Base-by-base conservation (phyloP, 2,888 invertebrate genomes). In the Hyposoter didymator region DNA sequence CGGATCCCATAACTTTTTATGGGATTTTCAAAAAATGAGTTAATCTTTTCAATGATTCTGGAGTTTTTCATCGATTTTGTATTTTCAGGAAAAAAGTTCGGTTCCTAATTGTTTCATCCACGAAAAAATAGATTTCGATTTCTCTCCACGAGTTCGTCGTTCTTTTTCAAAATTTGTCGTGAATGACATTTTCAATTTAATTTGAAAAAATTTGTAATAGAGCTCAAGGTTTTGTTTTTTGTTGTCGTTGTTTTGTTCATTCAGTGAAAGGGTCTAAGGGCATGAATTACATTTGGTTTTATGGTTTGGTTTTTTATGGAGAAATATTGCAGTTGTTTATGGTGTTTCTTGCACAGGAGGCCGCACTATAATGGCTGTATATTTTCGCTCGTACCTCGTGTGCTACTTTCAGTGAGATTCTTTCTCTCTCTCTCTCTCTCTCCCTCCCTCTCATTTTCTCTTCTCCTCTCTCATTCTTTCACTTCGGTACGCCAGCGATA, bases 301-400 rank as follows among this genome's bases (percentile, higher is more conserved):
- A 78, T 45, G 69, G 59, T 45, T 22, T 28, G 17, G 19, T 28
- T 70, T 70, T 62, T 70, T 49, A 70, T 35, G 70, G 39, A 52
- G 19, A 79, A 72, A 69, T 64, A 64, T 79, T 39, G 35, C 64
- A n/a, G 64, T 72, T 22, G 72, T 79, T 39, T 70, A 79, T 79
- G 79, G 72, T 49, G 72, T 39, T 32, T 66, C 52, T 73, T 73
- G 43, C 70, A 72, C 64, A 35, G 49, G 59, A 59, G 78, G 59
- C 75, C 32, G 3, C 64, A 49, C 59, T 70, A 28, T 28, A 78
- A 66, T 66, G 64, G 78, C 52, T 52, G 49, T 76, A 79, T 67
- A 67, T 72, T 76, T 72, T 78, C 62, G 82, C 84, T 84, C 72
- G 62, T 85, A 83, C 80, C 76, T 79, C 67, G 82, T 84, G 84